phyloP scores from a whole-genome alignment of 2,888 invertebrate genomes.

The Tanypteryx hageni region DNA sequence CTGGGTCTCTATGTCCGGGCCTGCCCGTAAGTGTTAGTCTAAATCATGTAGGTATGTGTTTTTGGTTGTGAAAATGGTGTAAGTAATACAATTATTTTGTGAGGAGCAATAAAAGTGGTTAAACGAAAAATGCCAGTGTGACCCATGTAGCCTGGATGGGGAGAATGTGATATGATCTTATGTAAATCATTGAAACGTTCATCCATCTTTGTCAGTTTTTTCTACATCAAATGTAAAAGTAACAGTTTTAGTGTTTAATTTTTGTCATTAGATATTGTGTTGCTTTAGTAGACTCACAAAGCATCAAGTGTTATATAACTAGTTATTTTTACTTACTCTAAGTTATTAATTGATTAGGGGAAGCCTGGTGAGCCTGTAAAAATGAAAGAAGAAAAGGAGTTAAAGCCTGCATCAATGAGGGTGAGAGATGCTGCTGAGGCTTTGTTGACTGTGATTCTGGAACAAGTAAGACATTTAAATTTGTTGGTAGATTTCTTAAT shows the following conservation, averaged over 20 bases:
- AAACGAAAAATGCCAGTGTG: too few relatives aligned
- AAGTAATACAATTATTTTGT: too few relatives aligned
- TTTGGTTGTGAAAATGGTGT: too few relatives aligned
- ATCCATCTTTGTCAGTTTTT: not conserved
- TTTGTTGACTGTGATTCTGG: constrained; percentile 91
- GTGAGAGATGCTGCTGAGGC: constrained; percentile 98
- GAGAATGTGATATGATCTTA: too few relatives aligned
- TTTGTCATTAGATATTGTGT: constrained; percentile 48
- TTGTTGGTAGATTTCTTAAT: not conserved
- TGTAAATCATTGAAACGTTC: too few relatives aligned
- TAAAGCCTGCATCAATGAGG: constrained; percentile 98
- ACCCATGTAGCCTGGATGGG: too few relatives aligned
- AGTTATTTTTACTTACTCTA: not conserved
- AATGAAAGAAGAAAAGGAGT: constrained; percentile 96
- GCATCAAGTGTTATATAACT: too few relatives aligned
- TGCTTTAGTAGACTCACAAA: not conserved
- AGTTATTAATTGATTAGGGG: constrained; percentile 74
- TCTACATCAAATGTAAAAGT: constrained; percentile 13
- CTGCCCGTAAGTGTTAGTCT: too few relatives aligned
- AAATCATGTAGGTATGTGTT: too few relatives aligned
- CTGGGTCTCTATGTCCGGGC: too few relatives aligned
- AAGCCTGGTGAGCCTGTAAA: constrained; percentile 93
- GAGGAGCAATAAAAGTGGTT: too few relatives aligned
- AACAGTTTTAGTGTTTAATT: constrained; percentile 34
- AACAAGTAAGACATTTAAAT: constrained; percentile 81